These are phyloP conservation scores for Calliopsis andreniformis DNA, from an alignment of 1,140 invertebrate species.

Conservation along the genomic window DNA sequence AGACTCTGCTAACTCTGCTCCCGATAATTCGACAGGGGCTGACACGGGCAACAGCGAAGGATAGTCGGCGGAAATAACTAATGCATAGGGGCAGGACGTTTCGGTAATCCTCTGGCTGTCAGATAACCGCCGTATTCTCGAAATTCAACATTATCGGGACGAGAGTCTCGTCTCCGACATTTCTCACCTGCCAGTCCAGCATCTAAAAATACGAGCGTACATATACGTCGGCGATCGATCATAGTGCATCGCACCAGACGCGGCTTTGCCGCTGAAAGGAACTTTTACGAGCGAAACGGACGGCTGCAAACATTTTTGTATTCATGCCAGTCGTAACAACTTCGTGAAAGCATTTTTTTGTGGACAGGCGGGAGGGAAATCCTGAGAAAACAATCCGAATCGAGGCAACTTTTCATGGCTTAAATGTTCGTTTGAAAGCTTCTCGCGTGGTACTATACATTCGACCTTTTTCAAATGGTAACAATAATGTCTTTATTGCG, in stretches of 20 bases:
- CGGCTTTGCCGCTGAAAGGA: neutral
- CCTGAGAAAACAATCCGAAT: neutral
- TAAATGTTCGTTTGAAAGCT: neutral
- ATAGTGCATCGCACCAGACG: slow-evolving; percentile 41
- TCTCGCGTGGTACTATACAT: too few relatives aligned
- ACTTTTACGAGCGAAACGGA: slow-evolving; percentile 8
- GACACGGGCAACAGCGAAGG: slow-evolving; percentile 16
- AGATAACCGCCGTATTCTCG: slow-evolving; percentile 38
- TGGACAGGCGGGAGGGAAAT: neutral
- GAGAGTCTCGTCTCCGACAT: slow-evolving; percentile 64
- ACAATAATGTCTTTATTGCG: too few relatives aligned
- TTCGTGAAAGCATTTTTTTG: neutral
- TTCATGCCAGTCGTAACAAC: neutral
- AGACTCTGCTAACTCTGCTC: neutral
- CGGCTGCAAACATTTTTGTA: neutral
- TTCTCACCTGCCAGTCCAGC: slow-evolving; percentile 56
- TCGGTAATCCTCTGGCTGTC: slow-evolving; percentile 36
- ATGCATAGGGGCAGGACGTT: slow-evolving; percentile 22
- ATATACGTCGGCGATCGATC: slow-evolving; percentile 40
- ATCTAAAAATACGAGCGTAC: slow-evolving; percentile 66
- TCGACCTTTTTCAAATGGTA: too few relatives aligned
- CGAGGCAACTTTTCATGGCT: neutral
- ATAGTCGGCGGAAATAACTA: slow-evolving; percentile 51
- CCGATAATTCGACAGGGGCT: slow-evolving; percentile 15
- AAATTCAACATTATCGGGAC: slow-evolving; percentile 55